A percentile compares a stretch with the other conserved stretches of the same genome.
Evolutionary conservation across 1,140 invertebrate genomes (phyloP).

Genomic region (Diabrotica undecimpunctata): DNA sequence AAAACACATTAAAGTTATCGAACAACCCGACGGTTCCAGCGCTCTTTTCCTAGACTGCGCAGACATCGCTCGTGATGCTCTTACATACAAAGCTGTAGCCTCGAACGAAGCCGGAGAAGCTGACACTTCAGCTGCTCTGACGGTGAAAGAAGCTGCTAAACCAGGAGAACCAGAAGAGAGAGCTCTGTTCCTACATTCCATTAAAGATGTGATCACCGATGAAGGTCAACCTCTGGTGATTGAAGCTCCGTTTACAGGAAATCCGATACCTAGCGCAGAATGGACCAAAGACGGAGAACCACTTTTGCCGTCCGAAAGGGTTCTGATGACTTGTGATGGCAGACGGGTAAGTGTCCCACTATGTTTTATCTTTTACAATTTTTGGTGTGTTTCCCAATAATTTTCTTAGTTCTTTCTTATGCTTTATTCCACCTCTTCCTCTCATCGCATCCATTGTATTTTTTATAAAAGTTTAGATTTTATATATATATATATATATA

Average conservation of each 20-base stretch:
- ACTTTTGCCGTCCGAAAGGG: constrained; percentile 60
- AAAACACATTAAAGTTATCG: constrained; percentile 60
- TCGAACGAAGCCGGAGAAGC: constrained; percentile 70
- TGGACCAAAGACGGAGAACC: constrained; percentile 79
- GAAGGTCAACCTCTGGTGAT: constrained; percentile 69
- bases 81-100: constrained; percentile 72
- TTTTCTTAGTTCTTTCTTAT: too few relatives aligned
- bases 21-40: constrained; percentile 65
- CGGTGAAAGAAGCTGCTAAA: constrained; percentile 52
- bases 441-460: too few relatives aligned
- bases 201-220: constrained; percentile 71
- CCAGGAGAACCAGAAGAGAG: constrained; percentile 64
- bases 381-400: too few relatives aligned
- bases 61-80: constrained; percentile 61
- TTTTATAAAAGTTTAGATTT: too few relatives aligned
- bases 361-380: neutral
- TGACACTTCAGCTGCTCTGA: constrained; percentile 65
- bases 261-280: constrained; percentile 78
- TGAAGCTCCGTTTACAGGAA: constrained; percentile 71
- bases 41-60: constrained; percentile 61
- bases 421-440: too few relatives aligned
- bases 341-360: constrained; percentile 57
- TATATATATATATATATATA: too few relatives aligned
- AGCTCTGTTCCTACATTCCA: constrained; percentile 68
- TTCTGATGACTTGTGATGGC: constrained; percentile 75